phyloP scores from a whole-genome alignment of 1,140 invertebrate species.

The Galleria mellonella region DNA sequence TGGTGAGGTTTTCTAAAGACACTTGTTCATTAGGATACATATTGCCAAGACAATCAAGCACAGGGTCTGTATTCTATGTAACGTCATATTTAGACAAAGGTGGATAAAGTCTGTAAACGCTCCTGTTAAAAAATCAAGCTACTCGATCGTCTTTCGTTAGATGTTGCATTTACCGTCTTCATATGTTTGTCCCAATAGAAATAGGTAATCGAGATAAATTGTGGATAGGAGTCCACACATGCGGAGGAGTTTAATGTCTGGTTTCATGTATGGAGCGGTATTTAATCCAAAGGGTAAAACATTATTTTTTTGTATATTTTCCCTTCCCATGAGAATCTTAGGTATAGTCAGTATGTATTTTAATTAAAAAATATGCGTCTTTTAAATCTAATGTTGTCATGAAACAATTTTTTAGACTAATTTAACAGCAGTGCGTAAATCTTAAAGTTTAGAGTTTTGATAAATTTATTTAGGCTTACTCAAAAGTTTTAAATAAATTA shows the following conservation, averaged over 20 bases:
- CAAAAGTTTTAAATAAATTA: neutral
- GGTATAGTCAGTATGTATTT: neutral
- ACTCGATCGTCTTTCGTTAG: neutral
- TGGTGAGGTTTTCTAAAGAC: neutral
- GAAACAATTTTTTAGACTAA: neutral
- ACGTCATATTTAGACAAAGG: constrained; percentile 19
- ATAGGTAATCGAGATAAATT: constrained; percentile 20
- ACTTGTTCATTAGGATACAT: neutral
- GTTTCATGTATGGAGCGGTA: constrained; percentile 2
- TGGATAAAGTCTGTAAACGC: constrained; percentile 17
- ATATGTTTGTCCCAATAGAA: constrained; percentile 4
- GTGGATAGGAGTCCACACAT: constrained; percentile 2
- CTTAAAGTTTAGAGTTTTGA: neutral
- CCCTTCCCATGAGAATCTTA: constrained; percentile 6
- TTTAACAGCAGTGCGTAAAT: neutral
- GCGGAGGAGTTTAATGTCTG: constrained; percentile 1
- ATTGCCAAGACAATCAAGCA: constrained; percentile 5
- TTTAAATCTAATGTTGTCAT: neutral
- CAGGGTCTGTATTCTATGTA: constrained; percentile 19
- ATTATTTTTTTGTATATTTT: constrained; percentile 11
- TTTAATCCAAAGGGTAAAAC: constrained; percentile 9
- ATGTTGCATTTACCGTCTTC: constrained; percentile 6
- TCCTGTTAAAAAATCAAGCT: constrained; percentile 25
- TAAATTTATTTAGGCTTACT: neutral
- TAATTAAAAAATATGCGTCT: neutral